These are phyloP conservation scores for Drosophila borborema DNA, from an alignment of 2,888 invertebrate genomes.

Conservation along the genomic window DNA sequence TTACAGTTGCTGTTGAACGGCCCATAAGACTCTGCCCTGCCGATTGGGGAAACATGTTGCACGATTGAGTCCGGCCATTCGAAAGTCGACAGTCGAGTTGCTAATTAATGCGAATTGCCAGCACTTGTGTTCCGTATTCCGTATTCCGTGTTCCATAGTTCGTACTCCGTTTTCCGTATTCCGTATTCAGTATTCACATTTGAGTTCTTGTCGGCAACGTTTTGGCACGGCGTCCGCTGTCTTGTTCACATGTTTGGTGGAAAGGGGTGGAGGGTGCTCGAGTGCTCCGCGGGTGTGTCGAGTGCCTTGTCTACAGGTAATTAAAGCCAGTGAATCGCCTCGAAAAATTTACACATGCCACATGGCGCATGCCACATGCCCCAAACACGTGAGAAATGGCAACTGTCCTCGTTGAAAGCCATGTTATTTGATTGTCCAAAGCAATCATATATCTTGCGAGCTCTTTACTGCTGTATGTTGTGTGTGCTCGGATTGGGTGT, in stretches of 20 bases:
- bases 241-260: conserved; percentile 65
- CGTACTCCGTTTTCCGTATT: conserved; percentile 7
- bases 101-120: conserved; percentile 62
- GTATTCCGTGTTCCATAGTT: conserved; percentile 2
- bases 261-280: neutral
- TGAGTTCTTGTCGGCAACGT: conserved; percentile 25
- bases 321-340: conserved; percentile 58
- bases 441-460: conserved; percentile 35
- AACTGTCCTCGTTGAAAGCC: conserved; percentile 58
- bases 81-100: conserved; percentile 32
- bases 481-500: neutral
- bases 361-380: conserved; percentile 33
- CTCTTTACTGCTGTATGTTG: conserved; percentile 3
- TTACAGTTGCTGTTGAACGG: neutral
- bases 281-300: neutral
- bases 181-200: conserved; percentile 10
- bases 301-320: conserved; percentile 73
- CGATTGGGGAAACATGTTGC: conserved; percentile 33
- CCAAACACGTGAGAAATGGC: conserved; percentile 65
- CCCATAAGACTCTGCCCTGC: conserved; percentile 13
- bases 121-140: conserved; percentile 5
- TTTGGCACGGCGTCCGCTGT: conserved; percentile 67
- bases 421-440: conserved; percentile 73
- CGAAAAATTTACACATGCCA: conserved; percentile 69
- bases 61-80: conserved; percentile 6